phyloP scores from a whole-genome alignment of 2,888 invertebrate species.

The Agrochola macilenta region DNA sequence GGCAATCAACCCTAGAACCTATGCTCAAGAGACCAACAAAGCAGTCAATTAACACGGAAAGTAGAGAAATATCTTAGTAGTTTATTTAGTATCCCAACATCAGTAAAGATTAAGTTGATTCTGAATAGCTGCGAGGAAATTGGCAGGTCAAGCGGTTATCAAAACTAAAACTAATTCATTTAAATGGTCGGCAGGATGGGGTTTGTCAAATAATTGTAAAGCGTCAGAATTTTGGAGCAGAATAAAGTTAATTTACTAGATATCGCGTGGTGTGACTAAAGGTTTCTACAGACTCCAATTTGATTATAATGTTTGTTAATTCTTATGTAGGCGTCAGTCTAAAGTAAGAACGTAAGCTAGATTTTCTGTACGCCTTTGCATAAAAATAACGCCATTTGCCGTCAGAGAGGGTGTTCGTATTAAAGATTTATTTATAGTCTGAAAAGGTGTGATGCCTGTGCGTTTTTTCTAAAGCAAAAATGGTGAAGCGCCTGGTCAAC shows the following conservation, averaged over 20 bases:
- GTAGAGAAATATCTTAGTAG: too few species aligned
- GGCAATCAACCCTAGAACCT: not conserved
- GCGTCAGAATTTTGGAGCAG: conserved; percentile 2
- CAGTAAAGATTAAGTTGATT: conserved; percentile 37
- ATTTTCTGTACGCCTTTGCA: conserved; percentile 6
- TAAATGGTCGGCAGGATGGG: conserved; percentile 19
- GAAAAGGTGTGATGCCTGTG: conserved; percentile 12
- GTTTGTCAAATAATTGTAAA: conserved; percentile 10
- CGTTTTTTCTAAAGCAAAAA: conserved; percentile 10
- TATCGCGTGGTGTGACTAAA: not conserved
- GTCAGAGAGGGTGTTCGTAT: conserved; percentile 10
- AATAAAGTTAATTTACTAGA: conserved; percentile 2
- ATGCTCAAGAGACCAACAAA: not conserved
- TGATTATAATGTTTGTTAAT: not conserved
- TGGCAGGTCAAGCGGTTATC: conserved; percentile 30
- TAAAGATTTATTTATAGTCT: conserved; percentile 41
- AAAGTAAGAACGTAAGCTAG: conserved; percentile 20
- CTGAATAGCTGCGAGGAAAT: conserved; percentile 29
- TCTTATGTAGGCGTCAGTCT: not conserved
- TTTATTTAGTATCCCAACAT: conserved; percentile 20
- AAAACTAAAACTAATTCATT: conserved; percentile 54
- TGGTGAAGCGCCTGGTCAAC: not conserved
- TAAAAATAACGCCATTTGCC: conserved; percentile 43
- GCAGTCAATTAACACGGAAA: not conserved
- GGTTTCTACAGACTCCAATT: not conserved